phyloP scores from a whole-genome alignment of 2,888 invertebrate species.

The Serrognathus titanus region DNA sequence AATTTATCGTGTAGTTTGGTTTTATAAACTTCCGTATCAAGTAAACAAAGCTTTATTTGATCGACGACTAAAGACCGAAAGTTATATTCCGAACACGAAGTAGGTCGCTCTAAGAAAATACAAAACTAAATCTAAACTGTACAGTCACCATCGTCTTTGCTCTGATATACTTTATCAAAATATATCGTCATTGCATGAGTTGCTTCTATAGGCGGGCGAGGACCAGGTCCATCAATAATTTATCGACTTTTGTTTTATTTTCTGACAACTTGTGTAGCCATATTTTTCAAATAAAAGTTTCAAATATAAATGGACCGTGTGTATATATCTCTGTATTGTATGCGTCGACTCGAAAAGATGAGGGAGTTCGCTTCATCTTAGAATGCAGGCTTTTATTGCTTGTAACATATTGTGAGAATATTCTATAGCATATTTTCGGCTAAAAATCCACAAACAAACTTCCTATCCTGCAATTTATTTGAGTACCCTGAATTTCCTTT shows the following conservation, averaged over 20 bases:
- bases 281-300: constrained; percentile 45
- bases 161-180: constrained; percentile 41
- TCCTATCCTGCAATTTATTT: too few relatives aligned
- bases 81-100: constrained; percentile 39
- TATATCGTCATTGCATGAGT: constrained; percentile 41
- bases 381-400: too few relatives aligned
- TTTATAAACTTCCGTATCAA: constrained; percentile 12
- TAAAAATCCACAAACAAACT: too few relatives aligned
- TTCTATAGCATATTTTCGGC: too few relatives aligned
- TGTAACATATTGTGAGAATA: too few relatives aligned
- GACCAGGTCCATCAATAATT: constrained; percentile 38
- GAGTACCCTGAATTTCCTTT: too few relatives aligned
- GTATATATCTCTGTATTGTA: not conserved
- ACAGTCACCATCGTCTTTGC: constrained; percentile 29
- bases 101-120: constrained; percentile 33
- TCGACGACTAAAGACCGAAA: constrained; percentile 37
- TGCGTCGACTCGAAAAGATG: not conserved
- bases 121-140: constrained; percentile 35
- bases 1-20: constrained; percentile 14
- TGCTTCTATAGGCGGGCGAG: constrained; percentile 33
- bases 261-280: constrained; percentile 40
- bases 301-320: constrained; percentile 45
- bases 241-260: constrained; percentile 43
- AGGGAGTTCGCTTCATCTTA: not conserved
- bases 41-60: constrained; percentile 31